These are phyloP conservation scores for Austrolebias charrua DNA, from an alignment of 2,797 vertebrate genomes.

Conservation along the genomic window DNA sequence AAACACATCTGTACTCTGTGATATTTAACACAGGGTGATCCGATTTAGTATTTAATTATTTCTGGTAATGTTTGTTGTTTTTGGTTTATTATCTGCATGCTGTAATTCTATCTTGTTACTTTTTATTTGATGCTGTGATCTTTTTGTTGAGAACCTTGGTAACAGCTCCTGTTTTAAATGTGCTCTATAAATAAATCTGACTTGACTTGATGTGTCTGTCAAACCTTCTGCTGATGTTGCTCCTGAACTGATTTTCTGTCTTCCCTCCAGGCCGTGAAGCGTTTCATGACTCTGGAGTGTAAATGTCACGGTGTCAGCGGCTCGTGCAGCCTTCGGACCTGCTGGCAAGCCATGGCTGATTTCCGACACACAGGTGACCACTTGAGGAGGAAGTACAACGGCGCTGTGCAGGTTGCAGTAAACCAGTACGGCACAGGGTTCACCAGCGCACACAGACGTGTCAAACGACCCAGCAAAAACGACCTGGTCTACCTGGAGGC, in stretches of 20 bases:
- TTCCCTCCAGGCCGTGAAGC: conserved; percentile 87
- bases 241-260: not conserved
- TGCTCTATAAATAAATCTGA: too few relatives aligned
- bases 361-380: conserved; percentile 92
- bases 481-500: conserved; percentile 96
- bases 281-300: conserved; percentile 93
- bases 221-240: not conserved
- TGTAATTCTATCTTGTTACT: too few relatives aligned
- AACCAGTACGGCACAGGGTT: conserved; percentile 96
- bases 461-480: conserved; percentile 90
- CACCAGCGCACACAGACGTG: conserved; percentile 85
- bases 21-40: too few relatives aligned
- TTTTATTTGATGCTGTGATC: too few relatives aligned
- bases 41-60: too few relatives aligned
- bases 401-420: conserved; percentile 92
- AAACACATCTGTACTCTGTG: too few relatives aligned
- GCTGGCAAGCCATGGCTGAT: conserved; percentile 95
- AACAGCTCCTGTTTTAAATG: too few relatives aligned
- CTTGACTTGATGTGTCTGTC: too few relatives aligned
- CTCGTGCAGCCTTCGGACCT: conserved; percentile 91
- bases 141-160: too few relatives aligned
- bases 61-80: too few relatives aligned
- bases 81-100: too few relatives aligned
- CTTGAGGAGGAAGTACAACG: conserved; percentile 89
- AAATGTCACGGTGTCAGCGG: conserved; percentile 97